Percentiles rank a stretch among this genome's conserved stretches.
Evolutionary conservation across 2,797 vertebrate species (phyloP).

Genomic region (Florisuga fusca): DNA sequence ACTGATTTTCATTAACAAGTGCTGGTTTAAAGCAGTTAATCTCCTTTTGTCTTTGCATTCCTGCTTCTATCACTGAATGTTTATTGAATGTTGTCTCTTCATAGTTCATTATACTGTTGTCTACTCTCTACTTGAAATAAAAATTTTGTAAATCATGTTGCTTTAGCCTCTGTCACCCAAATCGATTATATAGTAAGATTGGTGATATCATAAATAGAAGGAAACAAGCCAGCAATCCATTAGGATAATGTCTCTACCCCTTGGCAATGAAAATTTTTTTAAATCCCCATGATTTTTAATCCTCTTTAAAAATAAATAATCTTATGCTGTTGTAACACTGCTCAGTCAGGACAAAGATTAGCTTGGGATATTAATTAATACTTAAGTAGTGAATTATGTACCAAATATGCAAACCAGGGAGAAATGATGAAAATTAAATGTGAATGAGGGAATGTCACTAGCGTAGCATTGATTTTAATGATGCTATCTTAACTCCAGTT

Average conservation of each 20-base stretch:
- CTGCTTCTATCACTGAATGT: not conserved
- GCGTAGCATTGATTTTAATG: not conserved
- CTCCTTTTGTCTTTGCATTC: not conserved
- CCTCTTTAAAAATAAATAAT: not conserved
- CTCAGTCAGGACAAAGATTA: not conserved
- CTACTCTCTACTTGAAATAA: not conserved
- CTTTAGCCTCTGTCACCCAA: not conserved
- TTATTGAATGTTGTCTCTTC: not conserved
- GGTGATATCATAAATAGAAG: not conserved
- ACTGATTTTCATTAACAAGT: not conserved
- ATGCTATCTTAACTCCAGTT: not conserved
- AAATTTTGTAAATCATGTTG: not conserved
- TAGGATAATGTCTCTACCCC: not conserved
- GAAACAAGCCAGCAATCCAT: not conserved
- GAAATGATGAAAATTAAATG: not conserved
- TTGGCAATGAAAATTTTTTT: not conserved
- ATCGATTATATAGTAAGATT: not conserved
- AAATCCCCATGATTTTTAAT: not conserved
- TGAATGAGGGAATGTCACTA: not conserved
- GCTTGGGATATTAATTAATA: not conserved
- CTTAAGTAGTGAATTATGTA: not conserved
- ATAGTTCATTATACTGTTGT: not conserved
- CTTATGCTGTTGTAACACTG: not conserved
- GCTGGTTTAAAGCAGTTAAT: not conserved
- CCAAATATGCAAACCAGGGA: not conserved